Conservation (phyloP, 2,888 invertebrate species). For the Entomobrya multifasciata region DNA sequence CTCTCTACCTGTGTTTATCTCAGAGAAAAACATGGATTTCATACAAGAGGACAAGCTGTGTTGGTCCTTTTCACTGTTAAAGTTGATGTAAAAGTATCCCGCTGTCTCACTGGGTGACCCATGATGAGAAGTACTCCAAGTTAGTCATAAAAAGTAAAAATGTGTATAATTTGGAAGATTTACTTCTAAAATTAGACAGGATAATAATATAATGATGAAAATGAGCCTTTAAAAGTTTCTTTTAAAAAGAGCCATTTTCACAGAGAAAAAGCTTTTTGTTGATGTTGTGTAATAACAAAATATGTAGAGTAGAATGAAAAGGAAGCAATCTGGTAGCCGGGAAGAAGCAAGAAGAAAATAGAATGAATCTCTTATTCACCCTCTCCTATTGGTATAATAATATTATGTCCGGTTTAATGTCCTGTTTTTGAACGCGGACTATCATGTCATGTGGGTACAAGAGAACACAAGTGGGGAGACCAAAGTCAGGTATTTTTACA, state of each 20-base stretch:
- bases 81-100: constrained; percentile 53
- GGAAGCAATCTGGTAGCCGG: constrained; percentile 54
- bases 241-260: constrained; percentile 39
- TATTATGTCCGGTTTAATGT: too few species aligned
- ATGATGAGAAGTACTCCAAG: constrained; percentile 53
- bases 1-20: constrained; percentile 39
- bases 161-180: constrained; percentile 62
- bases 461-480: too few species aligned
- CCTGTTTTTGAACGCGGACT: too few species aligned
- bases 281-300: neutral
- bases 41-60: constrained; percentile 57
- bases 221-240: constrained; percentile 10
- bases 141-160: constrained; percentile 54
- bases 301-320: too few species aligned
- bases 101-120: constrained; percentile 66
- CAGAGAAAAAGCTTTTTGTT: neutral
- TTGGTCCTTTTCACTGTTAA: constrained; percentile 56
- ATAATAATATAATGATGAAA: constrained; percentile 46
- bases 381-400: too few species aligned
- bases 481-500: constrained; percentile 18
- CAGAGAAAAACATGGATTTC: constrained; percentile 40
- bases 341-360: constrained; percentile 34
- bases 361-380: constrained; percentile 16
- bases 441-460: neutral
- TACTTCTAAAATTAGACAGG: constrained; percentile 64